A percentile compares a stretch with the other conserved stretches of the same genome.
These are phyloP conservation scores for Crypturellus undulatus DNA, from an alignment of 2,113 vertebrate species.

Conservation along the genomic window DNA sequence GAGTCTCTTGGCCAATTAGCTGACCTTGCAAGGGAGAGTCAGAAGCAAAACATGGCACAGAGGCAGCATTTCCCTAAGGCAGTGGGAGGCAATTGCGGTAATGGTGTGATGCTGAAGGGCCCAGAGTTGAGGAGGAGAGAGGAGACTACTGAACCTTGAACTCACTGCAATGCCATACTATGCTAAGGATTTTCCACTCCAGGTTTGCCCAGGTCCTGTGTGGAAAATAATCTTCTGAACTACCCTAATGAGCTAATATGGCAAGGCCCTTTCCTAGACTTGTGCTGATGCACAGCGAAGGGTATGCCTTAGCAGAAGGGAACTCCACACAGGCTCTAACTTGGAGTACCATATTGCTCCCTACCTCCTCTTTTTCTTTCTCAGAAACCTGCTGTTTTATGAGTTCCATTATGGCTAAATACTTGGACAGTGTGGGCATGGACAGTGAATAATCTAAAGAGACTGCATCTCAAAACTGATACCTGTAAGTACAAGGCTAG, in stretches of 20 bases:
- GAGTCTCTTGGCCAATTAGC: slow-evolving; percentile 8
- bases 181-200: background rate
- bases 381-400: background rate
- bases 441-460: background rate
- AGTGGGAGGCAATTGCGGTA: background rate
- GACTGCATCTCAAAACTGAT: background rate
- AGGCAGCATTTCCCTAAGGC: background rate
- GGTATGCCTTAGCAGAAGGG: background rate
- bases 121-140: background rate
- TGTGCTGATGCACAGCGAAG: background rate
- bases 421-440: rapidly evolving
- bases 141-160: background rate
- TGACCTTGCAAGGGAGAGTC: slow-evolving; percentile 32
- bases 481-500: background rate
- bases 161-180: background rate
- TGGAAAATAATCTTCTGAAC: background rate
- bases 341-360: background rate
- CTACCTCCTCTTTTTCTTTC: background rate
- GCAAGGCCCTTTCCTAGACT: background rate
- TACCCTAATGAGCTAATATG: background rate
- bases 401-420: background rate
- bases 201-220: background rate
- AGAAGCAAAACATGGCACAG: background rate
- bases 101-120: background rate
- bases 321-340: background rate